Base-by-base conservation (phyloP, 2,888 invertebrate genomes). In the Furcula furcula region DNA sequence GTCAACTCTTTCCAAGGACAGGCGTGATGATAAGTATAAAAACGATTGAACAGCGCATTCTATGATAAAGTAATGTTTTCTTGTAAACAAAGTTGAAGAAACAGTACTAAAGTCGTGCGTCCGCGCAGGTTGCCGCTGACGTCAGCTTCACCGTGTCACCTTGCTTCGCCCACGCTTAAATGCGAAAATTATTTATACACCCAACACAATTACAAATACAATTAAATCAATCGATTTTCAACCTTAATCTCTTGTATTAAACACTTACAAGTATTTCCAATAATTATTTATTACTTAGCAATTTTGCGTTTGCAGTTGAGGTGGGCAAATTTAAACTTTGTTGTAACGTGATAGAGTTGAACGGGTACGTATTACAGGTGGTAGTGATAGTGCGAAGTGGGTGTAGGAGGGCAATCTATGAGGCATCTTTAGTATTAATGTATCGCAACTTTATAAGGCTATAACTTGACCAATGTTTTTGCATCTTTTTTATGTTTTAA, bases 141-240 rank as follows among this genome's bases (percentile, higher is more conserved):
- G 70, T 76, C 73, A n/a, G n/a, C n/a, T n/a, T n/a, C n/a, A 77
- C 38, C 39, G 42, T 59, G 68, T 71, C 73, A 71, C 74, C 73
- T 72, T 66, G 67, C 61, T 46, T 54, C 70, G 55, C 69, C 70
- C 62, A 68, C 71, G 51, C 40, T 40, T 42, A 25, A 46, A 31
- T 55, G 47, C 57, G 51, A 51, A 43, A 37, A 56, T 53, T 53
- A 59, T 46, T 55, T 51, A 60, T 45, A 50, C 45, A 38, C 34
- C 50, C 36, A 31, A 38, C 38, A 37, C 11, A 31, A 19, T 31
- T 25, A 31, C 33, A 40, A 13, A 29, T 25, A 31, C 26, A 29
- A 14, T n/a, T 12, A 10, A 31, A 19, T 28, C 39, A 40, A 44
- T 28, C 33, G 18, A 56, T 7, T 38, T 42, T 26, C 31, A 29